Conservation (phyloP, 1,140 invertebrate genomes). For the Drosophila lacteicornis region DNA sequence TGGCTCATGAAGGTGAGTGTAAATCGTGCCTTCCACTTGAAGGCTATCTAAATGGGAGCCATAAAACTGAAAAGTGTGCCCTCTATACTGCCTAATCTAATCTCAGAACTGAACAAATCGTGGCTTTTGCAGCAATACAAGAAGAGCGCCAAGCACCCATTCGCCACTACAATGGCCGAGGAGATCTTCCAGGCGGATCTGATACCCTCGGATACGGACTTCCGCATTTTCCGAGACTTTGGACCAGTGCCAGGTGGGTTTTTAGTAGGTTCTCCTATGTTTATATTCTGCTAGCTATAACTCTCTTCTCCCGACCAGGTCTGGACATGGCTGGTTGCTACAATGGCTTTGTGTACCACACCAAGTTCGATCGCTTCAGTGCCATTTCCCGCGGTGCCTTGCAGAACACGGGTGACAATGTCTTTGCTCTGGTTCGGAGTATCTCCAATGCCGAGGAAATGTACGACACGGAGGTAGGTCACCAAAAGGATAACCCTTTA, state of each 20-base stretch:
- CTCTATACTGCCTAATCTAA: slow-evolving; percentile 25
- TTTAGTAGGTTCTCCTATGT: slow-evolving; percentile 72
- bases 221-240: slow-evolving; percentile 93
- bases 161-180: slow-evolving; percentile 92
- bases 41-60: slow-evolving; percentile 11
- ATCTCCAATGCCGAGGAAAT: slow-evolving; percentile 88
- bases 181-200: slow-evolving; percentile 94
- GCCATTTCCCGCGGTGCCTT: slow-evolving; percentile 91
- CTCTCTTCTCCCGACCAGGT: slow-evolving; percentile 21
- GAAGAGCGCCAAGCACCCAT: slow-evolving; percentile 91
- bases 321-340: slow-evolving; percentile 97
- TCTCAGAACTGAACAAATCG: slow-evolving; percentile 17
- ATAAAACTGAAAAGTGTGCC: slow-evolving; percentile 18
- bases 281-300: slow-evolving; percentile 81
- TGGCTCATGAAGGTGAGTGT: slow-evolving; percentile 92
- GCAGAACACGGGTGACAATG: slow-evolving; percentile 92
- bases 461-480: slow-evolving; percentile 79
- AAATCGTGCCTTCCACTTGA: slow-evolving; percentile 28
- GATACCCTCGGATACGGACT: slow-evolving; percentile 95
- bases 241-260: slow-evolving; percentile 88
- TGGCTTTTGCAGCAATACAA: slow-evolving; percentile 90
- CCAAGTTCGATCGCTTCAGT: slow-evolving; percentile 91
- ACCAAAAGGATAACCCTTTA: slow-evolving; percentile 77
- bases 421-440: slow-evolving; percentile 88
- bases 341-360: slow-evolving; percentile 97